Base-by-base conservation (phyloP, 1,140 invertebrate genomes). In the Bombus superbus region DNA sequence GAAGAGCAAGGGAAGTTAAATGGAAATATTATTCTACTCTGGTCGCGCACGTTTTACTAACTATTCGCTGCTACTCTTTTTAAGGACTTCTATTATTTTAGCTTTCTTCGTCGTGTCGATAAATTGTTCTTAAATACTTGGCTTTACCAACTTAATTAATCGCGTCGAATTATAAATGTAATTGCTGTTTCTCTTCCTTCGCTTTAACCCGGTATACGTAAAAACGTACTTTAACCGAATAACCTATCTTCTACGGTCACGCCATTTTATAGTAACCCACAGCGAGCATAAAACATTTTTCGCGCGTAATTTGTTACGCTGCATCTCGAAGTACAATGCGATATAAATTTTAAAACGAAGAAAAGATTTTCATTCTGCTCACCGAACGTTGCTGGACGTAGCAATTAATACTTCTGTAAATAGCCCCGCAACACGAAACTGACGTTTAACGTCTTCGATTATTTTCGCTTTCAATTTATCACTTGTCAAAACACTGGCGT, bases 11-110 rank as follows among this genome's bases (percentile, higher is more conserved):
- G 32, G 71, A 83, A 84, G 82, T 57, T 42, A 78, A 86, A 79
- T 79, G 81, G 72, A 80, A 87, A 85, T 87, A 85, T 87, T 85
- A 80, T 87, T 87, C 69, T 59, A 40, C 40, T 42, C 35, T 71
- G 64, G 6, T n/a, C 38, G 42, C 28, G 9, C 28, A 18, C 53
- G 28, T 75, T 53, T 25, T 42, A 15, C n/a, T 44, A 53, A 75
- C 44, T 25, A 35, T 53, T 28, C 32, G 15, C 32, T 75, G 9
- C 40, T 66, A n/a, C 38, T 47, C 59, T 59, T 76, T 38, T 53
- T 53, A n/a, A 44, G 32, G 15, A 57, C 38, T 38, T 2, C n/a
- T 66, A 32, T 69, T 68, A 69, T 42, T 25, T n/a, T 25, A n/a
- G 15, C 8, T 22, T 25, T 32, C 40, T 81, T 40, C 32, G 2